Percentiles rank a stretch among this genome's conserved stretches.
Conservation (phyloP, 2,113 vertebrate species). For the Poeciliopsis retropinna region DNA sequence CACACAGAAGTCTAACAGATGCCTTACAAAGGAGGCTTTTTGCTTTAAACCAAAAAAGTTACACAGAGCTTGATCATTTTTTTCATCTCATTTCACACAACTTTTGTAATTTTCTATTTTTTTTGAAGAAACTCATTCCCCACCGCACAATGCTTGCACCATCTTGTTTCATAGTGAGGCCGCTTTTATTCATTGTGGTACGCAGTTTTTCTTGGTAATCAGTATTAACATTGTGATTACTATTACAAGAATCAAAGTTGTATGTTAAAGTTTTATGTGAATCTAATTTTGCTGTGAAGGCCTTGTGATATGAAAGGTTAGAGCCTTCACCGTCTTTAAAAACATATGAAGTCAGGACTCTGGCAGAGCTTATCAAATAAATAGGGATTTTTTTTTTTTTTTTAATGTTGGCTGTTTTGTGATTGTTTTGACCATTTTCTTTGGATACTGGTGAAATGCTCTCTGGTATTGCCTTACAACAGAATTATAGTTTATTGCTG, state of each 20-base stretch:
- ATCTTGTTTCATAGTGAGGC: background rate
- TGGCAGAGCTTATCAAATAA: no score
- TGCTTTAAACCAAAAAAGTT: background rate
- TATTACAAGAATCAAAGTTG: background rate
- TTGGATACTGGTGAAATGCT: no score
- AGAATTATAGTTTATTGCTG: no score
- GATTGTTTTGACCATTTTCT: no score
- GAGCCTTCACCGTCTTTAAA: no score
- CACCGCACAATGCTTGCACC: background rate
- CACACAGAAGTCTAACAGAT: slow-evolving; percentile 18
- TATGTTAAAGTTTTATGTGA: background rate
- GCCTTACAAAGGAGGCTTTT: slow-evolving; percentile 2
- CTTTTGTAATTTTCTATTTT: background rate
- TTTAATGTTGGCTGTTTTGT: no score
- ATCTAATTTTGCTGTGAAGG: background rate
- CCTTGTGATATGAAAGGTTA: no score
- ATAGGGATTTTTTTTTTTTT: no score
- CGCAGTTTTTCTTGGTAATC: background rate
- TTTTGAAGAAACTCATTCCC: background rate
- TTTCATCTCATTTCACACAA: background rate
- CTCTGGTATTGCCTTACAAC: no score
- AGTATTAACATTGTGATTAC: background rate
- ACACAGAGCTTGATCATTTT: background rate
- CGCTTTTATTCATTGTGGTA: background rate
- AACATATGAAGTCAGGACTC: no score